Base-by-base conservation (phyloP, 2,797 vertebrate species). In the Uromys caudimaculatus region DNA sequence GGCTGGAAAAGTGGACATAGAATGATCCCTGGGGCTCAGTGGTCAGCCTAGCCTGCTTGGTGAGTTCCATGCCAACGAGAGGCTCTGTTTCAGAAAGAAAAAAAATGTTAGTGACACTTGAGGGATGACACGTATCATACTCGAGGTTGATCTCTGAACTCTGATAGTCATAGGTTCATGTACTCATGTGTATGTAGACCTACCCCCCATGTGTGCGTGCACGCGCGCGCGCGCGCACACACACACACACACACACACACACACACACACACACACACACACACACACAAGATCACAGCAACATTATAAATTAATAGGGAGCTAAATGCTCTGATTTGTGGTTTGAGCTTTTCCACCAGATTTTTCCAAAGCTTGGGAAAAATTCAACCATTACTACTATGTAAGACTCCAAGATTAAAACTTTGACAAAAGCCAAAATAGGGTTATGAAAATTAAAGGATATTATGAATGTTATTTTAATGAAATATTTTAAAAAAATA, bases 391-490 rank as follows among this genome's bases (percentile, higher is more conserved):
- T 84, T 73, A 44, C 62, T 24, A 73, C 29, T 56, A 58, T 32
- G 10, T 38, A 93, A 92, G 17, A 83, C 4, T 38, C 9, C 4
- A 69, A 69, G 11, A 24, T 76, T 2, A 83, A 93, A 92, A 94
- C 79, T 92, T 92, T 58, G 19, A 62, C 4, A 47, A 44, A 89
- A 94, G 1, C 16, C 6, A 91, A 94, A 92, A 79, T 75, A 92
- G 77, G 3, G 8, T 75, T 64, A 86, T 9, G 38, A 44, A 89
- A 73, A 27, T 73, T 94, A 13, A 64, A 14, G 21, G 58, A 38
- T 77, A 73, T 77, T 88, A 35, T 52, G 79, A 50, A 93, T 71
- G 27, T n/a, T 71, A 92, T 84, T 95, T 96, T 90, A 76, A 71
- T 81, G 41, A 92, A 90, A 56, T 13, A 54, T 60, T 90, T 94